Base-by-base conservation (phyloP, 2,113 vertebrate species). In the Myotis davidii region DNA sequence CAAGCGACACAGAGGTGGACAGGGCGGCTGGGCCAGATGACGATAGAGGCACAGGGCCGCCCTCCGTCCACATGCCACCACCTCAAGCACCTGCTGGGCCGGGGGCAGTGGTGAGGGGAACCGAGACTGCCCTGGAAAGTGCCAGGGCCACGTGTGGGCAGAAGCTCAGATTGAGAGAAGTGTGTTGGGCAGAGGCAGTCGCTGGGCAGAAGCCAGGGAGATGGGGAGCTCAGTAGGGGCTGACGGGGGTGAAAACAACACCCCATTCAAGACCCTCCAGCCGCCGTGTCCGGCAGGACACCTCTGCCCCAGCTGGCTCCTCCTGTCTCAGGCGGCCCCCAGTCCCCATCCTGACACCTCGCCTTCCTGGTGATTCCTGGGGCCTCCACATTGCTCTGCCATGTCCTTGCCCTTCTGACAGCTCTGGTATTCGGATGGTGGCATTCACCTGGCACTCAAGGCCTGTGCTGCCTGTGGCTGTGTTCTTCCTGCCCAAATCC, bases 1-100 rank as follows among this genome's bases (percentile, higher is more conserved):
- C 6, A 69, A 67, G 85, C 29, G 39, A 45, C 17, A 14, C 9
- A 2, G 59, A 85, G 9, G 34, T 20, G 50, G 34, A 17, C 69
- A 42, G 27, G 14, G 9, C 37, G 45, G 29, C 70, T 27, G 42
- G 52, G 56, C 54, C 73, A 29, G 23, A 21, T 27, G 61, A 52
- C 0, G n/a, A 23, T 0, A 1, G n/a, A 73, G 27, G 73, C 12
- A 23, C 14, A 54, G 48, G 52, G 76, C 78, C 23, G 6, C 34
- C 29, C 29, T 12, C 37, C 6, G 8, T 21, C 27, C 20, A 34
- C 13, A 5, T 1, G 9, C 4, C 1, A 5, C 3, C 48, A n/a
- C 70, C 14, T 14, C 9, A 5, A 54, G 42, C 56, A 25, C 61
- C 72, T 45, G 48, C 59, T 59, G 5, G 77, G 74, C 67, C 37